These are phyloP conservation scores for Athalia cordata DNA, from an alignment of 2,888 invertebrate species.

Conservation along the genomic window DNA sequence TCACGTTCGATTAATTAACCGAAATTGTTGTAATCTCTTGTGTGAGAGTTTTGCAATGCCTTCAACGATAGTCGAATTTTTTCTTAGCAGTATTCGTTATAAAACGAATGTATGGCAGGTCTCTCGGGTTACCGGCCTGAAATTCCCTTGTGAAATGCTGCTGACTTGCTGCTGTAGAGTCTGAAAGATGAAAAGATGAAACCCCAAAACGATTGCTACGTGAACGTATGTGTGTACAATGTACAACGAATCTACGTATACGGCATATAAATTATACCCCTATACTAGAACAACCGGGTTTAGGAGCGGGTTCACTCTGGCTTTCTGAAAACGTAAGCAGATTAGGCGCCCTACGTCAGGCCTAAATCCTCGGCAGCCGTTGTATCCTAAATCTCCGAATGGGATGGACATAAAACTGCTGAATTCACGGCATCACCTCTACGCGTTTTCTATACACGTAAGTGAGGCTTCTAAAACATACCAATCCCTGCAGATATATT, in stretches of 20 bases:
- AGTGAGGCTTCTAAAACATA: background rate
- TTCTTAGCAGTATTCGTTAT: background rate
- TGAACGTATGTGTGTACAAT: background rate
- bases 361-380: conserved; percentile 27
- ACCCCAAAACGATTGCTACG: conserved; percentile 18
- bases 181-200: conserved; percentile 13
- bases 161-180: background rate
- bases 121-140: too few species aligned
- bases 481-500: background rate
- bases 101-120: too few species aligned
- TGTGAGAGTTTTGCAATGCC: too few species aligned
- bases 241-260: background rate
- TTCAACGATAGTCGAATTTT: background rate
- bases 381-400: conserved; percentile 31
- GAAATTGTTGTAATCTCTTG: background rate
- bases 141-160: background rate
- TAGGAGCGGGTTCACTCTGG: background rate
- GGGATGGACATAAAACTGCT: conserved; percentile 23
- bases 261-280: conserved; percentile 2
- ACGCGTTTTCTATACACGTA: background rate
- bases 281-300: conserved; percentile 14
- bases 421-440: background rate
- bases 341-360: conserved; percentile 21
- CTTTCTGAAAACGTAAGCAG: conserved; percentile 36
- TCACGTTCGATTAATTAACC: background rate